Evolutionary conservation across 2,888 invertebrate species (phyloP).

Genomic region (Megastigmus dorsalis): DNA sequence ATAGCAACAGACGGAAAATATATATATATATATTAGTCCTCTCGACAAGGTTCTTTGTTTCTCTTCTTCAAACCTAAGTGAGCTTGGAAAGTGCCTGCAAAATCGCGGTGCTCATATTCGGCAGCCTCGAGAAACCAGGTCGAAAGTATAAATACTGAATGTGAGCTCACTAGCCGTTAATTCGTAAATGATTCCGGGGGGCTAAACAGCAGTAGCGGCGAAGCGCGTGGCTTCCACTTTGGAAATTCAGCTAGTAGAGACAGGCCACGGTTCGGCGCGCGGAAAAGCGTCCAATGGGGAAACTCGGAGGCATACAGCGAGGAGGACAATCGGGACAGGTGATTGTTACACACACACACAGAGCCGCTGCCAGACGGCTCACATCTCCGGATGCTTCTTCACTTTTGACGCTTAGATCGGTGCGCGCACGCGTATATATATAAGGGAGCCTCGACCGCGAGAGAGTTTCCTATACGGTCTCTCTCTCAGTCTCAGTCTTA

Average conservation of each 20-base stretch:
- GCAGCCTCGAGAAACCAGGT: too few species aligned
- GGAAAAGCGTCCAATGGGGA: not conserved
- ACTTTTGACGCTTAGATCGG: not conserved
- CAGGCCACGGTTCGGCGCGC: too few species aligned
- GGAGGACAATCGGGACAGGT: not conserved
- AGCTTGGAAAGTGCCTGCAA: too few species aligned
- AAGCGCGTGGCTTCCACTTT: too few species aligned
- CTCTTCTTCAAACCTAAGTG: too few species aligned
- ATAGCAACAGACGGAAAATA: too few species aligned
- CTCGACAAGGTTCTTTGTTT: too few species aligned
- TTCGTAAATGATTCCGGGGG: constrained; percentile 14
- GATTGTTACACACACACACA: too few species aligned
- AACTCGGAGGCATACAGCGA: not conserved
- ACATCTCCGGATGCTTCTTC: constrained; percentile 1
- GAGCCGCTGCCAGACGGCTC: too few species aligned
- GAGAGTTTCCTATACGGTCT: constrained; percentile 16
- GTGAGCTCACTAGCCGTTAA: not conserved
- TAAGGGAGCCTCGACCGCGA: not conserved
- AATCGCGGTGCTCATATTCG: not conserved
- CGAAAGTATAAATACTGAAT: too few species aligned
- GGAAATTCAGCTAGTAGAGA: not conserved
- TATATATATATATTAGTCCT: too few species aligned
- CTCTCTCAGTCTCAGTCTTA: too few species aligned
- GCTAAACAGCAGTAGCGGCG: not conserved
- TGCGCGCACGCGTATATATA: not conserved